Base-by-base conservation (phyloP, 2,113 vertebrate species). In the Pholis gunnellus region DNA sequence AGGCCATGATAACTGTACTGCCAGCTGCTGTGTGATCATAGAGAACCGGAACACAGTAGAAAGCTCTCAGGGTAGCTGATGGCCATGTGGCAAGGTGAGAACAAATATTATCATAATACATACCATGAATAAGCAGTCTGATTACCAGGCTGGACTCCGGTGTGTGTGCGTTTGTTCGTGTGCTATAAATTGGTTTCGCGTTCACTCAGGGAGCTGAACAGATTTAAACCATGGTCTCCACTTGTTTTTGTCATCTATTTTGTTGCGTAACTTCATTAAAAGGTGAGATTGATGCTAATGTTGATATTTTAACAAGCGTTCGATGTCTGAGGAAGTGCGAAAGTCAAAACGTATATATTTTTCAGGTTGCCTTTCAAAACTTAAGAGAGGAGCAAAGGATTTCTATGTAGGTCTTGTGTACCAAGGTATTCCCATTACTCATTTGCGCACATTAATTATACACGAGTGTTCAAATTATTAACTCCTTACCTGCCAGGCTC, bases 1-100 rank as follows among this genome's bases (percentile, higher is more conserved):
- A 54, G 25, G 63, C 25, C 75, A 52, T 44, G 34, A 8, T 79
- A 27, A 70, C 48, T 5, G 9, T 57, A 15, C 36, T 64, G 38
- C 6, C 63, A 25, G 17, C 56, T 57, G 36, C n/a, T 60, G n/a
- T 78, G 20, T 46, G 34, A 31, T 29, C 40, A 70, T 44, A 56
- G 70, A 46, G 15, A 31, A 40, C 52, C n/a, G 2, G 9, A 63
- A 42, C 34, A 48, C 1, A 20, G 40, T 46, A 14, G 2, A 57
- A 42, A 78, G 27, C 48, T 70, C 9, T 66, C 40, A 81, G 46
- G 42, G 57, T 79, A 74, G 78, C 54, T 59, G 70, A 75, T 80
- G 69, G 8, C 6, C 9, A 25, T 31, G 31, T 46, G 38, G 34
- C 36, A 15, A 54, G 54, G 36, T 67, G 34, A n/a, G 11, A 64